Evolutionary conservation across 53 echinoderm and acorn worm genomes (phyloP).

Genomic region (Temnopleurus reevesii): DNA sequence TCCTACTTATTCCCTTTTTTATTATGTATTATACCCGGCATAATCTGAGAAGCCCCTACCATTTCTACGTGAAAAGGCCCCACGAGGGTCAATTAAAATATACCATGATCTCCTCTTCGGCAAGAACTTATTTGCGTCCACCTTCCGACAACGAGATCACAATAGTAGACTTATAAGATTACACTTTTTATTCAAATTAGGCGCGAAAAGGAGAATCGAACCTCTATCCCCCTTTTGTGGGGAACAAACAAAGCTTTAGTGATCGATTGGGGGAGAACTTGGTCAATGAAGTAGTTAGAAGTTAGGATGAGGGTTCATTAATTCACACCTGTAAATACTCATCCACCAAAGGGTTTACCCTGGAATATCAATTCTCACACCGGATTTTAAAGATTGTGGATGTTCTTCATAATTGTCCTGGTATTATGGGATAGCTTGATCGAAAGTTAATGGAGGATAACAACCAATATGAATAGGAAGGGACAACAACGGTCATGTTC

Average conservation of each 20-base stretch:
- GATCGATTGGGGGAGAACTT: constrained; percentile 1
- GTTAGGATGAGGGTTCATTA: not conserved
- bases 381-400: not conserved
- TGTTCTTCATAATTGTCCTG: not conserved
- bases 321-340: not conserved
- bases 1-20: too few species aligned
- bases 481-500: not conserved
- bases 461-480: not conserved
- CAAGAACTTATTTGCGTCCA: not conserved
- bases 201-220: not conserved
- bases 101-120: not conserved
- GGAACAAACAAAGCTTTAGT: not conserved
- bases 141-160: not conserved
- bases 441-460: constrained; percentile 3
- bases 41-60: not conserved
- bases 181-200: constrained; percentile 9
- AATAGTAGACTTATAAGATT: constrained; percentile 7
- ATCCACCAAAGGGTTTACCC: not conserved
- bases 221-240: not conserved
- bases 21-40: too few species aligned
- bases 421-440: not conserved
- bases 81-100: not conserved
- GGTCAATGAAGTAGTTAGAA: not conserved
- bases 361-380: not conserved
- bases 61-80: not conserved